These are phyloP conservation scores for Nannoperca australis DNA, from an alignment of 2,797 vertebrate genomes.

Conservation along the genomic window DNA sequence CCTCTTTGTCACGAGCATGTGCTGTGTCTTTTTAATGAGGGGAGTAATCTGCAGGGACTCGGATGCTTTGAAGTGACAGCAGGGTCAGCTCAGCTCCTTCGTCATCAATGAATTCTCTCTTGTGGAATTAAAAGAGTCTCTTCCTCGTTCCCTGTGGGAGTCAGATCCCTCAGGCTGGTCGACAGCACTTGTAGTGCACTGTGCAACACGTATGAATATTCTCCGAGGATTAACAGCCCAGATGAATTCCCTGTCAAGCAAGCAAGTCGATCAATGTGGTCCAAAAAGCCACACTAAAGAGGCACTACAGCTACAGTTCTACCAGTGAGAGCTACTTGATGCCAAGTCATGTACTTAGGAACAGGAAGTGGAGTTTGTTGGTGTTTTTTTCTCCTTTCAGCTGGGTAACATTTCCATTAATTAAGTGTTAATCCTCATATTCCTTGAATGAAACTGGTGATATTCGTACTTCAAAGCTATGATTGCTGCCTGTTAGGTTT, in stretches of 20 bases:
- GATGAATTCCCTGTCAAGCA: conserved; percentile 15
- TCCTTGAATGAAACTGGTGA: background rate
- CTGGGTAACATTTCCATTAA: background rate
- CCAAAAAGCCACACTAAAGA: background rate
- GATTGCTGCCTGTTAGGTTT: background rate
- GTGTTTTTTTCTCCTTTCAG: background rate
- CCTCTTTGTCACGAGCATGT: conserved; percentile 28
- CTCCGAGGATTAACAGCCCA: background rate
- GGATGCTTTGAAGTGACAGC: conserved; percentile 10
- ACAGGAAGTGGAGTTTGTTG: background rate
- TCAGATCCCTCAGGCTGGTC: background rate
- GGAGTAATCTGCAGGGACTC: background rate
- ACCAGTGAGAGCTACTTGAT: background rate
- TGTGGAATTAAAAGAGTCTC: background rate
- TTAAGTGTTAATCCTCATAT: background rate
- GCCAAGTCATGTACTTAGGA: background rate
- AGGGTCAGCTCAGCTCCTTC: conserved; percentile 19
- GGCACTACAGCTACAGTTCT: background rate
- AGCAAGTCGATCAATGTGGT: background rate
- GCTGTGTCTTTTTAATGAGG: conserved; percentile 1
- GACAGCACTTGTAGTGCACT: background rate
- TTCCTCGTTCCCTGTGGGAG: conserved; percentile 6
- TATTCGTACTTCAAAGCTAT: background rate
- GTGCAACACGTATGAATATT: conserved; percentile 5
- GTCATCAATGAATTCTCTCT: conserved; percentile 2